phyloP scores from a whole-genome alignment of 2,888 invertebrate genomes.

The Adineta ricciae region DNA sequence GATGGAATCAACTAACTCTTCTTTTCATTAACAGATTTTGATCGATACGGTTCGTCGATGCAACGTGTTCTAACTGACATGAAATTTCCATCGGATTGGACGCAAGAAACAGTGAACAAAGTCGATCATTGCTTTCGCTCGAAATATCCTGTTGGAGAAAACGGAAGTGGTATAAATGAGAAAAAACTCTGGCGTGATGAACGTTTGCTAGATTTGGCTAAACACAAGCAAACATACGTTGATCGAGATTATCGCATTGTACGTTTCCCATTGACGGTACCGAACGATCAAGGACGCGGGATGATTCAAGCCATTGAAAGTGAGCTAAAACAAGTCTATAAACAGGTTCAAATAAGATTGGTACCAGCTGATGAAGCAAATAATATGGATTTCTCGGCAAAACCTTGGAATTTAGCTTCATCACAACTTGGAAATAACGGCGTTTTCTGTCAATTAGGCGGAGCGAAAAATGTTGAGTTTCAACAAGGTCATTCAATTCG shows the following conservation, averaged over 20 bases:
- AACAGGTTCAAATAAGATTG: not conserved
- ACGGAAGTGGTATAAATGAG: slow-evolving; percentile 27
- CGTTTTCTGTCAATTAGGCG: slow-evolving; percentile 16
- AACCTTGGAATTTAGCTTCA: slow-evolving; percentile 10
- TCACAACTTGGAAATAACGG: not conserved
- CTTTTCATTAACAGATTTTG: slow-evolving; percentile 42
- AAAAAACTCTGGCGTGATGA: slow-evolving; percentile 43
- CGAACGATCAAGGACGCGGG: not conserved
- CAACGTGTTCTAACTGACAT: slow-evolving; percentile 38
- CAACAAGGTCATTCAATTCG: not conserved
- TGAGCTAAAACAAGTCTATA: slow-evolving; percentile 19
- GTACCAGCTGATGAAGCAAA: not conserved
- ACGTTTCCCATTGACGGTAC: not conserved
- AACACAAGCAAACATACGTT: slow-evolving; percentile 34
- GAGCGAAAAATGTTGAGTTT: slow-evolving; percentile 6
- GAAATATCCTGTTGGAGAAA: not conserved
- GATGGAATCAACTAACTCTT: too few species aligned
- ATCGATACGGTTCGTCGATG: slow-evolving; percentile 41
- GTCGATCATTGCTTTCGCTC: slow-evolving; percentile 38
- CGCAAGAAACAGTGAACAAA: slow-evolving; percentile 34
- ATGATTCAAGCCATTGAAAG: not conserved
- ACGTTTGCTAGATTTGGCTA: slow-evolving; percentile 43
- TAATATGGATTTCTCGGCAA: not conserved
- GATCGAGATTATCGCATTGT: not conserved
- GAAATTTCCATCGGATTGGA: not conserved